Evolutionary conservation across 2,113 vertebrate species (phyloP).

Genomic region (Indicator maculatus): DNA sequence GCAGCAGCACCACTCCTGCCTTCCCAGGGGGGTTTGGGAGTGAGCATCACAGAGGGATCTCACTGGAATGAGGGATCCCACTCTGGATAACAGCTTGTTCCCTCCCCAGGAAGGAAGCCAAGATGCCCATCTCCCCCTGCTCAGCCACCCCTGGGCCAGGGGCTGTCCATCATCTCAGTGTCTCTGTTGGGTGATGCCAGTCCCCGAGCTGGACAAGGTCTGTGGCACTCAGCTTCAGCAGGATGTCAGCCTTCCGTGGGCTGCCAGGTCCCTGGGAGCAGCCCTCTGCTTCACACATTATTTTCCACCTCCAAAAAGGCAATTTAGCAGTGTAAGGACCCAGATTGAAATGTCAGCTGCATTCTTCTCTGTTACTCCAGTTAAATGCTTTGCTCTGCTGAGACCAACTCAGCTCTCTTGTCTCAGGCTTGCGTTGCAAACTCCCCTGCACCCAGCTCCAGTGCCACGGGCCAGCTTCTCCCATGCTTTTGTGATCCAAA

Average conservation of each 20-base stretch:
- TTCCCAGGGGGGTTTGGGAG: neutral
- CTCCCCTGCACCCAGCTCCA: rapidly evolving
- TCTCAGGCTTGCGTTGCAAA: neutral
- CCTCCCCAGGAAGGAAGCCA: neutral
- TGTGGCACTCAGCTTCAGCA: neutral
- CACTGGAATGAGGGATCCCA: neutral
- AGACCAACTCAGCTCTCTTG: rapidly evolving
- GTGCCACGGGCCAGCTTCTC: neutral
- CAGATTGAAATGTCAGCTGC: constrained; percentile 3
- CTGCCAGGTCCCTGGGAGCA: neutral
- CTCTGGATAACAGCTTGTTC: neutral
- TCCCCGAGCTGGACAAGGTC: rapidly evolving
- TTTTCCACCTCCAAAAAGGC: neutral
- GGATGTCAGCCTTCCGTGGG: rapidly evolving
- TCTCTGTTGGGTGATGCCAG: neutral
- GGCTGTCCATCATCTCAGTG: neutral
- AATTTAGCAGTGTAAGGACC: neutral
- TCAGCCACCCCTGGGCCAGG: neutral
- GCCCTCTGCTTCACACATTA: neutral
- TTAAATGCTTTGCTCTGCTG: neutral
- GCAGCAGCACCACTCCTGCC: rapidly evolving
- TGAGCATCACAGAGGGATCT: rapidly evolving
- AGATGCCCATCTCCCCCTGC: neutral
- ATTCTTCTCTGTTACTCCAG: neutral
- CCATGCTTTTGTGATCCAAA: rapidly evolving